Evolutionary conservation across 2,113 vertebrate species (phyloP).

Genomic region (Xiphophorus hellerii): DNA sequence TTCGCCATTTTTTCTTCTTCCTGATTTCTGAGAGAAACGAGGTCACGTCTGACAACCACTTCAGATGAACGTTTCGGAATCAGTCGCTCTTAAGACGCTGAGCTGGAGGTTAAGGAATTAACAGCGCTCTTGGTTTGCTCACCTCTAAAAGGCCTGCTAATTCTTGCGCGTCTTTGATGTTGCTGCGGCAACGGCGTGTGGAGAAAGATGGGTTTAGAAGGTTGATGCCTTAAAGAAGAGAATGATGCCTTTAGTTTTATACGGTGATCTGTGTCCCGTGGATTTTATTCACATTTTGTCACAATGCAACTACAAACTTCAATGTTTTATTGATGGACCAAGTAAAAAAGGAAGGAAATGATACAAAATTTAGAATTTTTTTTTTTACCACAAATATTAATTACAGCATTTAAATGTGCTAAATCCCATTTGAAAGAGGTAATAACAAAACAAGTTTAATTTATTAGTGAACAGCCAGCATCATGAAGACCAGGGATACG

Average conservation of each 20-base stretch:
- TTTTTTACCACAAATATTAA: background rate
- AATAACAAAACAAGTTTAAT: too few relatives aligned
- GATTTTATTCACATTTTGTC: background rate
- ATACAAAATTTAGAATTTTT: background rate
- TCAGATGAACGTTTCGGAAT: slow-evolving; percentile 28
- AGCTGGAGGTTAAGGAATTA: slow-evolving; percentile 38
- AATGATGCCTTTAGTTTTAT: slow-evolving; percentile 10
- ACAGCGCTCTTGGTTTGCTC: slow-evolving; percentile 36
- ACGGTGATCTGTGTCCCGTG: background rate
- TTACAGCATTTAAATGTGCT: background rate
- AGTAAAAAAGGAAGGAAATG: background rate
- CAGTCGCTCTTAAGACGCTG: slow-evolving; percentile 21
- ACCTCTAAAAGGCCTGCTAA: slow-evolving; percentile 47
- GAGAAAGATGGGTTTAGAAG: slow-evolving; percentile 28
- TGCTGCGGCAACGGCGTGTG: slow-evolving; percentile 33
- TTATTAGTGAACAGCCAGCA: too few relatives aligned
- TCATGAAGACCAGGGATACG: too few relatives aligned
- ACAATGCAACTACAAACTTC: background rate
- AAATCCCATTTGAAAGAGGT: background rate
- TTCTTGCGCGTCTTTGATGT: slow-evolving; percentile 53
- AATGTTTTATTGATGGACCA: background rate
- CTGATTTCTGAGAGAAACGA: slow-evolving; percentile 17
- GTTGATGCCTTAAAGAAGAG: slow-evolving; percentile 24
- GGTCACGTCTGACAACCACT: slow-evolving; percentile 19
- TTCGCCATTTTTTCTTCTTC: background rate